Evolutionary conservation across 2,888 invertebrate species (phyloP), one percentile per base, ranked within the genome.

Genomic region (Apamea epomidion): DNA sequence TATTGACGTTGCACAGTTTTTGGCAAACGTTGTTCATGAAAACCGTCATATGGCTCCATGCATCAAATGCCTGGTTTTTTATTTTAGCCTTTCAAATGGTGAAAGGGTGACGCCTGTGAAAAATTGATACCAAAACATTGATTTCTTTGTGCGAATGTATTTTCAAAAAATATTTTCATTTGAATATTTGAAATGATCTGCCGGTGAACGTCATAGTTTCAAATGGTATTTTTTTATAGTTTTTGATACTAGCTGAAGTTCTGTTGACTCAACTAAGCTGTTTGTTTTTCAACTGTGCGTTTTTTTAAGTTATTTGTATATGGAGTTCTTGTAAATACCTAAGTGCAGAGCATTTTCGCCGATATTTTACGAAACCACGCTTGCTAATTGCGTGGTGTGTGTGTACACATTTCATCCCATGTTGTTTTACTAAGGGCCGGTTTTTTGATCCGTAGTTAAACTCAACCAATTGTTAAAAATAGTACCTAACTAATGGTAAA

Each of bases 71-170:
- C 29, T 32, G 14, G 29, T 21, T 69, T 74, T 85, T 84, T 68
- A 72, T 84, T 84, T 84, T 8, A 74, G 51, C 71, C 5, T 37
- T 82, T 60, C 18, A 67, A 71, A 72, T 64, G 48, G 18, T 60
- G 51, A 74, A 85, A 32, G n/a, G 70, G 62, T 32, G 68, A 62
- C 18, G 67, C 29, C 25, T 45, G 68, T 86, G 77, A 82, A 74
- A 84, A 72, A 69, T 84, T 86, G 74, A 78, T 73, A 86, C 16
- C 37, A 16, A 25, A 25, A n/a, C 78, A 86, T 78, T 73, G 86
- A 73, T 82, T 62, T 51, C 37, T 69, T 21, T 0, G 12, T 7
- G n/a, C 7, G 18, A n/a, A 8, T 45, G 21, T 54, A 48, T 84
- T 76, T 85, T 16, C 18, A 0, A 0, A 21, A 45, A 58, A 21